Conservation (phyloP, 2,113 vertebrate species). For the Rattus norvegicus region DNA sequence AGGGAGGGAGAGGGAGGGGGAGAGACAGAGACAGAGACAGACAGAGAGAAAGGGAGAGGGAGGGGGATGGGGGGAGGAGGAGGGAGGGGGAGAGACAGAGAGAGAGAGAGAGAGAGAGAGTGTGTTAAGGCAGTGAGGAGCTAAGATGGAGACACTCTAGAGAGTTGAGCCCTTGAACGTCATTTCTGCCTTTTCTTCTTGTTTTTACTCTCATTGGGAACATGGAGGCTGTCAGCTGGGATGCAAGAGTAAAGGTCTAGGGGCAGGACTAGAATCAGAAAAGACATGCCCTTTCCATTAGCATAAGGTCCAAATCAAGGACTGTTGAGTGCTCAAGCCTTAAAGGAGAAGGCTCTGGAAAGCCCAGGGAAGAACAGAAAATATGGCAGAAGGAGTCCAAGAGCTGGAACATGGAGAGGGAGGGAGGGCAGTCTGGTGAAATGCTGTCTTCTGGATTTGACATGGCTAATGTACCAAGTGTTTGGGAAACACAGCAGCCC, state of each 20-base stretch:
- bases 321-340: neutral
- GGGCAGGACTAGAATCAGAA: neutral
- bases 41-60: too few relatives aligned
- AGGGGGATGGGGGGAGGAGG: too few relatives aligned
- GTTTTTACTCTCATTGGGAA: neutral
- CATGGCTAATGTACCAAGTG: neutral
- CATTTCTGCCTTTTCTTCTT: neutral
- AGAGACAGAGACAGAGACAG: too few relatives aligned
- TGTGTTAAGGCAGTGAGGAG: neutral
- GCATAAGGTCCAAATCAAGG: neutral
- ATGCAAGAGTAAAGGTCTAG: neutral
- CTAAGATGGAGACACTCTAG: neutral
- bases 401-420: neutral
- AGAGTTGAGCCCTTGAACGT: neutral
- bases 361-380: neutral
- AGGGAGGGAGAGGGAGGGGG: too few relatives aligned
- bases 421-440: neutral
- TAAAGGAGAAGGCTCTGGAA: neutral
- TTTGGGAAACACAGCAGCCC: neutral
- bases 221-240: neutral
- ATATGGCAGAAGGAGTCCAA: neutral
- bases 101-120: too few relatives aligned
- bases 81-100: too few relatives aligned
- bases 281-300: too few relatives aligned
- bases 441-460: neutral